These are phyloP conservation scores for Morus bassanus DNA, from an alignment of 2,797 vertebrate species.

Conservation along the genomic window DNA sequence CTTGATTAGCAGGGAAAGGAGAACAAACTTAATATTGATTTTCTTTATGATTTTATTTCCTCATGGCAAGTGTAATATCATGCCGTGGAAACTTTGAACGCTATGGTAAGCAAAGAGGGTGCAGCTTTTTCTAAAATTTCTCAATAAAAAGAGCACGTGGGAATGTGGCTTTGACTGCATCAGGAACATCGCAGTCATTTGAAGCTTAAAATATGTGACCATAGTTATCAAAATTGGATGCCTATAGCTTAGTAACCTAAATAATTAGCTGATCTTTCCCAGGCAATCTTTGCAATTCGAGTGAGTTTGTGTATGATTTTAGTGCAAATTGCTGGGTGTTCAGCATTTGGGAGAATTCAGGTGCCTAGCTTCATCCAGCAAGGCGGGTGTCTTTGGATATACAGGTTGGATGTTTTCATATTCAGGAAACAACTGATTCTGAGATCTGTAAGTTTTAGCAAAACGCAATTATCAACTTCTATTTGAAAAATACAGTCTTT, in stretches of 20 bases:
- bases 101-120: background rate
- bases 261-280: background rate
- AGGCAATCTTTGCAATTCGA: background rate
- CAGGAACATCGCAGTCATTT: background rate
- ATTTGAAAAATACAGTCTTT: slow-evolving; percentile 2
- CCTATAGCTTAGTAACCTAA: background rate
- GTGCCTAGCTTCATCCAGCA: background rate
- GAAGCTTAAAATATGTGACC: background rate
- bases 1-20: background rate
- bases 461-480: background rate
- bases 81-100: background rate
- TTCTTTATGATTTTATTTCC: background rate
- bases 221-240: background rate
- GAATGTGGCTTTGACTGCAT: background rate
- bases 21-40: background rate
- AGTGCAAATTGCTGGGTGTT: background rate
- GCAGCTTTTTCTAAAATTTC: background rate
- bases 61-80: background rate
- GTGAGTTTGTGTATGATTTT: background rate
- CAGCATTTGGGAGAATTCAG: background rate
- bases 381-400: background rate
- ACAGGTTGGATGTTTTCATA: background rate
- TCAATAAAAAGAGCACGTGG: background rate
- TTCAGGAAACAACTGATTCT: background rate
- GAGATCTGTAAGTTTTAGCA: background rate